These are phyloP conservation scores for Cheilosia vulpina DNA, from an alignment of 2,888 invertebrate species.

Conservation along the genomic window DNA sequence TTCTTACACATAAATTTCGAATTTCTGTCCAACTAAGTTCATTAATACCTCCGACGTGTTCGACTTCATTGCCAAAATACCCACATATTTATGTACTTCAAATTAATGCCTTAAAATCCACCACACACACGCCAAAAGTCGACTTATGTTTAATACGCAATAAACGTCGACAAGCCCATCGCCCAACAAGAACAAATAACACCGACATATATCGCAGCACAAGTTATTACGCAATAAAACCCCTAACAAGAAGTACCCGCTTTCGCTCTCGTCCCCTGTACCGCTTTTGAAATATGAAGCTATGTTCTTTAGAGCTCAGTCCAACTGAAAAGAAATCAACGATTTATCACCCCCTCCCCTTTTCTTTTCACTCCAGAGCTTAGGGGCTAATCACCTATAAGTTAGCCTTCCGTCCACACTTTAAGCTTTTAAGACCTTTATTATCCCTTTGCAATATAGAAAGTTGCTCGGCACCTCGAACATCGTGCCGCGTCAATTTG, in stretches of 20 bases:
- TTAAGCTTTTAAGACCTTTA: constrained; percentile 56
- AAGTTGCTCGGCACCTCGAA: constrained; percentile 35
- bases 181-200: constrained; percentile 44
- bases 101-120: not conserved
- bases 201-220: constrained; percentile 8
- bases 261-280: not conserved
- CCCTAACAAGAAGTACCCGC: constrained; percentile 26
- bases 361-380: constrained; percentile 23
- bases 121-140: not conserved
- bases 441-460: constrained; percentile 45
- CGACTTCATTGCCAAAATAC: not conserved
- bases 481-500: constrained; percentile 9
- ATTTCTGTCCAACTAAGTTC: too few species aligned
- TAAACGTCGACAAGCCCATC: constrained; percentile 34
- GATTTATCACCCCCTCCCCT: constrained; percentile 44
- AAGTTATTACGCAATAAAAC: constrained; percentile 63
- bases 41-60: too few species aligned
- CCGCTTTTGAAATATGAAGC: constrained; percentile 55
- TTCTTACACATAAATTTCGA: too few species aligned
- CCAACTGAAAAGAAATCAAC: constrained; percentile 44
- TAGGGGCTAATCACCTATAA: constrained; percentile 67
- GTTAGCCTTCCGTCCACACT: constrained; percentile 67
- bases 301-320: constrained; percentile 18
- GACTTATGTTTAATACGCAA: constrained; percentile 9
- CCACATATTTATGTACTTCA: not conserved